phyloP scores from a whole-genome alignment of 2,888 invertebrate species.

The Omphaloscelis lunosa region DNA sequence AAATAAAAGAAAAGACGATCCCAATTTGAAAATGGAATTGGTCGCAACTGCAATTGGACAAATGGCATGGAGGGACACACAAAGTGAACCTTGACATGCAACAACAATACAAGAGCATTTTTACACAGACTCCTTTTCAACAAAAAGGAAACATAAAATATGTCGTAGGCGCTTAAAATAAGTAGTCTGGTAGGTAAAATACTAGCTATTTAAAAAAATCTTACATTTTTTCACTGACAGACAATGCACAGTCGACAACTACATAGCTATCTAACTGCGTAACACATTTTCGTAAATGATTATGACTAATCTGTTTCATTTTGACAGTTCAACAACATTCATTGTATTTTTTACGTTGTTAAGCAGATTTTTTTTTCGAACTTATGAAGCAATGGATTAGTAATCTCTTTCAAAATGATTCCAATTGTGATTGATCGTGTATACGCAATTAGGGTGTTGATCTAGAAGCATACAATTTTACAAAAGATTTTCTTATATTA shows the following conservation, averaged over 20 bases:
- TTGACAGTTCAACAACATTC: too few relatives aligned
- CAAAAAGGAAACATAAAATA: constrained; percentile 6
- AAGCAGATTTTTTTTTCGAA: too few relatives aligned
- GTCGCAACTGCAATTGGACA: constrained; percentile 14
- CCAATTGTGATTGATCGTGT: too few relatives aligned
- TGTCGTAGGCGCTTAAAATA: not conserved
- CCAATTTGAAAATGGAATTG: constrained; percentile 37
- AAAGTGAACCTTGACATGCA: constrained; percentile 47
- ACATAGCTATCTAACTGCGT: too few relatives aligned
- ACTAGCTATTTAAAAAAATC: not conserved
- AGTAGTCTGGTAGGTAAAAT: not conserved
- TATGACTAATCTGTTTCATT: too few relatives aligned
- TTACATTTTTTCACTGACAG: not conserved
- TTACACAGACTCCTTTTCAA: not conserved
- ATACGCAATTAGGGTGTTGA: not conserved
- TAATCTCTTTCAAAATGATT: too few relatives aligned
- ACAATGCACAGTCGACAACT: too few relatives aligned
- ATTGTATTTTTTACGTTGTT: too few relatives aligned
- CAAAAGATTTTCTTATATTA: not conserved
- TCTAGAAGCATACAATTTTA: not conserved
- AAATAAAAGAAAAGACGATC: not conserved
- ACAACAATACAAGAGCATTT: constrained; percentile 18
- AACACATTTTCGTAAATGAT: too few relatives aligned
- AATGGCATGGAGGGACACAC: constrained; percentile 6
- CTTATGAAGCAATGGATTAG: too few relatives aligned